A percentile compares a stretch with the other conserved stretches of the same genome.
These are phyloP conservation scores for Patella pellucida DNA, from an alignment of 2,888 invertebrate genomes.

Conservation along the genomic window DNA sequence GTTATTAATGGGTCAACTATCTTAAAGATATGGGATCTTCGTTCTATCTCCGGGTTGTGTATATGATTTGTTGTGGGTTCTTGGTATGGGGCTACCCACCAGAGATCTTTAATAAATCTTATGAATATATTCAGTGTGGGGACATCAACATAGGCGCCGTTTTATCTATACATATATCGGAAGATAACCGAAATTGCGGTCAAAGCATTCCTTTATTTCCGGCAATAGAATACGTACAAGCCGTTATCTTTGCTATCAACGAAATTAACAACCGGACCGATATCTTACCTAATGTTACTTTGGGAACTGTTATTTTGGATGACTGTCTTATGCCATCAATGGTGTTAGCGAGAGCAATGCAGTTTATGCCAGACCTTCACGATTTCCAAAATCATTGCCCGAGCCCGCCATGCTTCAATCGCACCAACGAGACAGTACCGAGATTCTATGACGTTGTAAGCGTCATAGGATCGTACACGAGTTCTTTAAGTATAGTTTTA, in stretches of 20 bases:
- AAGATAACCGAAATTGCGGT: conserved; percentile 34
- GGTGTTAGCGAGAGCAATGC: conserved; percentile 47
- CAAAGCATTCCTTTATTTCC: conserved; percentile 29
- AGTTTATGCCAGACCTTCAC: conserved; percentile 45
- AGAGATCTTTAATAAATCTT: conserved; percentile 36
- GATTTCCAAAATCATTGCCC: background rate
- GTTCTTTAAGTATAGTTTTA: conserved; percentile 54
- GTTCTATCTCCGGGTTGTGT: background rate
- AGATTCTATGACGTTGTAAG: conserved; percentile 56
- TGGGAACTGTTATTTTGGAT: conserved; percentile 49
- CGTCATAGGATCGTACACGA: conserved; percentile 59
- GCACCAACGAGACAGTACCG: conserved; percentile 16
- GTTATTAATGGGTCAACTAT: no score
- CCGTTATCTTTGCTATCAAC: conserved; percentile 44
- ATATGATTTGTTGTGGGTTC: background rate
- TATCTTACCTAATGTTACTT: conserved; percentile 42
- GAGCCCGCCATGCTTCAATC: background rate
- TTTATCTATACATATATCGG: conserved; percentile 45
- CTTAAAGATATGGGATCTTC: no score
- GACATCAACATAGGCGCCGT: conserved; percentile 52
- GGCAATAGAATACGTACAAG: conserved; percentile 43
- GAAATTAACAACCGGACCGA: conserved; percentile 43
- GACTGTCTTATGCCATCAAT: conserved; percentile 46
- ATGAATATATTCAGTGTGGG: conserved; percentile 22
- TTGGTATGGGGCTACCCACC: conserved; percentile 31